Percentiles rank a stretch among this genome's conserved stretches.
These are phyloP conservation scores for Drosophila silvestris DNA, from an alignment of 2,888 invertebrate genomes.

Conservation along the genomic window DNA sequence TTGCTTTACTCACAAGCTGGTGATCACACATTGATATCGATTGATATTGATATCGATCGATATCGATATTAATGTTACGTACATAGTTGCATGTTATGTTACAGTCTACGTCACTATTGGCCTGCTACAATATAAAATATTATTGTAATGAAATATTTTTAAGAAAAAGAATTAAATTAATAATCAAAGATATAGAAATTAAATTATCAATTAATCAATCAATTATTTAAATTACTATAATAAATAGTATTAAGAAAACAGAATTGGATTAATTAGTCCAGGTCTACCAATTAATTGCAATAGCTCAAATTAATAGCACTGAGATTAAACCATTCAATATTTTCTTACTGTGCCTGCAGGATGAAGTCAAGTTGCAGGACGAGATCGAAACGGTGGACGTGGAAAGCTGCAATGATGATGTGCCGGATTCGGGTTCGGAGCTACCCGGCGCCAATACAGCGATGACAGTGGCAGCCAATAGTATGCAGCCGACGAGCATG, in stretches of 20 bases:
- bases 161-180: background rate
- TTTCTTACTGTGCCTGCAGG: conserved; percentile 46
- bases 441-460: conserved; percentile 39
- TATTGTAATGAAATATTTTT: background rate
- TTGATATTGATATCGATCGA: background rate
- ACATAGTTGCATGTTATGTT: background rate
- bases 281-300: too few relatives aligned
- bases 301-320: too few relatives aligned
- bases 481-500: conserved; percentile 63
- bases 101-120: background rate
- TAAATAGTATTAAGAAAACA: background rate
- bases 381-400: conserved; percentile 90
- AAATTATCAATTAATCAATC: background rate
- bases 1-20: background rate
- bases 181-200: background rate
- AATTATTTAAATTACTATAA: background rate
- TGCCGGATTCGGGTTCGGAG: conserved; percentile 85
- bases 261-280: background rate
- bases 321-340: background rate
- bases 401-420: conserved; percentile 86
- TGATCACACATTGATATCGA: background rate
- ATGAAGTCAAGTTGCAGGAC: conserved; percentile 84
- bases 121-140: background rate
- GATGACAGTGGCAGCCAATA: conserved; percentile 14
- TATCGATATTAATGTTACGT: background rate